Percentiles rank a stretch among this genome's conserved stretches.
Conservation (phyloP, 1,140 invertebrate species). For the Psilanteris sp. region DNA sequence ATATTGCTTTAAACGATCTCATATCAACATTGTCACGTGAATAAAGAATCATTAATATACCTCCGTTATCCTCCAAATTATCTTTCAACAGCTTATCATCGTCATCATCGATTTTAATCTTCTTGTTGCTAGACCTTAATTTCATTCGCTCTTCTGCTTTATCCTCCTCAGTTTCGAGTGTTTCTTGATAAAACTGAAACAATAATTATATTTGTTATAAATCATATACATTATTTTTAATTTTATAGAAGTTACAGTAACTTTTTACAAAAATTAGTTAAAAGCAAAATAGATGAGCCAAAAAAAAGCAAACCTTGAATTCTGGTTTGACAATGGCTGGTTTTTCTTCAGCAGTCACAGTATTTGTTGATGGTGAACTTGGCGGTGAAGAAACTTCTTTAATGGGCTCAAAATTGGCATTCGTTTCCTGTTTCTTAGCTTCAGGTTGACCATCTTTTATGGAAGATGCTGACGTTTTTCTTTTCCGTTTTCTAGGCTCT, state of each 20-base stretch:
- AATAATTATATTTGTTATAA: no score
- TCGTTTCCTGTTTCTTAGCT: conserved; percentile 79
- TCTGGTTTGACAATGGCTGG: conserved; percentile 78
- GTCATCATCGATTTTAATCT: conserved; percentile 58
- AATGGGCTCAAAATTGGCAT: conserved; percentile 73
- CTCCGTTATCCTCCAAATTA: conserved; percentile 71
- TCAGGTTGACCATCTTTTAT: conserved; percentile 81
- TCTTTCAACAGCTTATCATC: conserved; percentile 69
- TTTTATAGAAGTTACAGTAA: no score
- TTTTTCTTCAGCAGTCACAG: conserved; percentile 81
- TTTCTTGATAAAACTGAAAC: conserved; percentile 93
- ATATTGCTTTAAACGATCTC: no score
- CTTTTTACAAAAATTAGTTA: no score
- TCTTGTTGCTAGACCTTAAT: conserved; percentile 65
- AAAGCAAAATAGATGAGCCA: no score
- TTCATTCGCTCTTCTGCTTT: conserved; percentile 77
- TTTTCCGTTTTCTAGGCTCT: conserved; percentile 87
- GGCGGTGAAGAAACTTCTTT: conserved; percentile 70
- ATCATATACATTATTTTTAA: no score
- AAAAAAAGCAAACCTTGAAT: conserved; percentile 77
- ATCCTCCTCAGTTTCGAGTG: conserved; percentile 86
- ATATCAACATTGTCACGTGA: no score
- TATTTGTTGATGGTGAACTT: conserved; percentile 76
- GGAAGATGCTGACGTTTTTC: conserved; percentile 82
- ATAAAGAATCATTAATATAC: conserved; percentile 1